Evolutionary conservation across 2,888 invertebrate species (phyloP).

Genomic region (Iphiclides podalirius): DNA sequence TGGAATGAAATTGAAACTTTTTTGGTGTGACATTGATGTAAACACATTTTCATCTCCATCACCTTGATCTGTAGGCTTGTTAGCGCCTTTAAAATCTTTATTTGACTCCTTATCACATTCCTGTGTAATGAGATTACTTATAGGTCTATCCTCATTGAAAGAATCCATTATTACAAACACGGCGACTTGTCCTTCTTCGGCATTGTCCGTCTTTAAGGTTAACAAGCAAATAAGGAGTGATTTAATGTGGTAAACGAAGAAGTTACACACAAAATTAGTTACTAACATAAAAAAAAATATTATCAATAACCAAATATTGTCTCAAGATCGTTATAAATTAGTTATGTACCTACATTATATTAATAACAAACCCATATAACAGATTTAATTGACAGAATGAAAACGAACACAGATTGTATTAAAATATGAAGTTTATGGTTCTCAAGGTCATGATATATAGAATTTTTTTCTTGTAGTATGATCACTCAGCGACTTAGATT

Average conservation of each 20-base stretch:
- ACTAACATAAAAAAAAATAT: conserved; percentile 1
- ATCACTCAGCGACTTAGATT: too few species aligned
- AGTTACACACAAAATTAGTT: neutral
- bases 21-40: conserved; percentile 54
- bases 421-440: neutral
- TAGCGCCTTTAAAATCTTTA: conserved; percentile 41
- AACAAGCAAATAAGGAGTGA: conserved; percentile 28
- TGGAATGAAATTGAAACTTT: conserved; percentile 44
- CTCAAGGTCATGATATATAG: too few species aligned
- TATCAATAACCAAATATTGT: neutral
- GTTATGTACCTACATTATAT: conserved; percentile 15
- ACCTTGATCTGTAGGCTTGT: conserved; percentile 42
- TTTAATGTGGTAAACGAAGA: conserved; percentile 4
- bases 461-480: too few species aligned
- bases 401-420: conserved; percentile 9
- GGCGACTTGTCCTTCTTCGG: conserved; percentile 53
- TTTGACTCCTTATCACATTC: conserved; percentile 50
- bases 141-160: conserved; percentile 48
- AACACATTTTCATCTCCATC: conserved; percentile 54
- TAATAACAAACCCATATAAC: conserved; percentile 24
- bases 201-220: conserved; percentile 69
- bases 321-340: conserved; percentile 9
- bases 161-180: conserved; percentile 65
- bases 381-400: conserved; percentile 22
- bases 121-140: conserved; percentile 44